A percentile compares a stretch with the other conserved stretches of the same genome.
Conservation (phyloP, 2,797 vertebrate genomes). For the Chloroceryle inda region DNA sequence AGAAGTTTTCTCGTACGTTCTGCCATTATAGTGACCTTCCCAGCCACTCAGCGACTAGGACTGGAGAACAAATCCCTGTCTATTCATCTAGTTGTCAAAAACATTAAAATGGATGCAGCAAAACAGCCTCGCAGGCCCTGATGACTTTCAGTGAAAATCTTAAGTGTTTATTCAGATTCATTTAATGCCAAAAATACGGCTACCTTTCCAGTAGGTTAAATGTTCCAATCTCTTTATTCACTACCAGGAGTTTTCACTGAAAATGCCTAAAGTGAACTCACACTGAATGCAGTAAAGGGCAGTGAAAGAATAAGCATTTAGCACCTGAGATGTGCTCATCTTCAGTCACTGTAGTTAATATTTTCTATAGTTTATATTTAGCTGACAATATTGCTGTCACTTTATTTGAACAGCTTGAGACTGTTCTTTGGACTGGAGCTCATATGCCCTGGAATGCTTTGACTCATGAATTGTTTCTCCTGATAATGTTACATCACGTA, state of each 20-base stretch:
- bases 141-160: conserved; percentile 14
- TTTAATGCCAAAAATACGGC: not conserved
- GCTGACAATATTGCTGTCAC: conserved; percentile 93
- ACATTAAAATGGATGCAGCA: not conserved
- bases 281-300: not conserved
- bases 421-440: conserved; percentile 90
- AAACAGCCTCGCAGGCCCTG: not conserved
- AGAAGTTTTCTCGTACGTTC: not conserved
- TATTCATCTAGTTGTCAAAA: not conserved
- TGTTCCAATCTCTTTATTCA: conserved; percentile 7
- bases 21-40: not conserved
- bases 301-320: conserved; percentile 33
- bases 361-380: conserved; percentile 91
- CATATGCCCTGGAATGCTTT: conserved; percentile 96
- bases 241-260: not conserved
- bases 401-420: conserved; percentile 92
- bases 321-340: conserved; percentile 77
- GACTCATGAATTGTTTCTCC: conserved; percentile 98
- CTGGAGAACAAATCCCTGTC: not conserved
- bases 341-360: conserved; percentile 82
- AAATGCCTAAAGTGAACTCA: not conserved
- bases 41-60: not conserved
- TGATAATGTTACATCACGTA: conserved; percentile 98
- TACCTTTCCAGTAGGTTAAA: conserved; percentile 11
- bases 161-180: not conserved